Percentiles rank a stretch among this genome's conserved stretches.
Evolutionary conservation across 2,888 invertebrate genomes (phyloP).

Genomic region (Mactromeris polynyma): DNA sequence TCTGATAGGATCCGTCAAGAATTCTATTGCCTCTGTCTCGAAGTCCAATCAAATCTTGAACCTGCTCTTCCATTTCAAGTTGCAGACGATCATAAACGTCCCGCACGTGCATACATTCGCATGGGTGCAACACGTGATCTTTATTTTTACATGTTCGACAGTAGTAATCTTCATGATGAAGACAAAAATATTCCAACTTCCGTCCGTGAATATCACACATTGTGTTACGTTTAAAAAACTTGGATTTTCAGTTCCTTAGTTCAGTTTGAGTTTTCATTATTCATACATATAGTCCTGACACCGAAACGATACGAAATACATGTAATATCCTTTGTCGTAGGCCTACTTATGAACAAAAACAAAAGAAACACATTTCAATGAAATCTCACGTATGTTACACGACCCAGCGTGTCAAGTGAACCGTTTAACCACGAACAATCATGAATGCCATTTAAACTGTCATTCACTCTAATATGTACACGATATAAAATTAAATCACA

Average conservation of each 20-base stretch:
- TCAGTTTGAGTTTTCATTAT: too few species aligned
- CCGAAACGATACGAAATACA: background rate
- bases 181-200: constrained; percentile 63
- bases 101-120: constrained; percentile 63
- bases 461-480: background rate
- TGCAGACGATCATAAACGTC: constrained; percentile 63
- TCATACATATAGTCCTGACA: background rate
- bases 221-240: background rate
- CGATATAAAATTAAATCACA: background rate
- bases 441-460: background rate
- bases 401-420: background rate
- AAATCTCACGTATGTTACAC: background rate
- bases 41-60: constrained; percentile 56
- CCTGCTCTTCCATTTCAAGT: constrained; percentile 60
- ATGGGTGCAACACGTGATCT: constrained; percentile 54
- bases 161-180: constrained; percentile 60
- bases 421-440: background rate
- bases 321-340: background rate
- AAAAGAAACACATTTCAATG: background rate
- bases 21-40: constrained; percentile 53
- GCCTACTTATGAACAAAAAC: background rate
- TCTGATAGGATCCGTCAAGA: constrained; percentile 63
- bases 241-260: too few species aligned
- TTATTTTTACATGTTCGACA: constrained; percentile 55
- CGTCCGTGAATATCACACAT: constrained; percentile 66